Percentiles rank a stretch among this genome's conserved stretches.
Evolutionary conservation across 2,797 vertebrate species (phyloP).

Genomic region (Tenualosa ilisha): DNA sequence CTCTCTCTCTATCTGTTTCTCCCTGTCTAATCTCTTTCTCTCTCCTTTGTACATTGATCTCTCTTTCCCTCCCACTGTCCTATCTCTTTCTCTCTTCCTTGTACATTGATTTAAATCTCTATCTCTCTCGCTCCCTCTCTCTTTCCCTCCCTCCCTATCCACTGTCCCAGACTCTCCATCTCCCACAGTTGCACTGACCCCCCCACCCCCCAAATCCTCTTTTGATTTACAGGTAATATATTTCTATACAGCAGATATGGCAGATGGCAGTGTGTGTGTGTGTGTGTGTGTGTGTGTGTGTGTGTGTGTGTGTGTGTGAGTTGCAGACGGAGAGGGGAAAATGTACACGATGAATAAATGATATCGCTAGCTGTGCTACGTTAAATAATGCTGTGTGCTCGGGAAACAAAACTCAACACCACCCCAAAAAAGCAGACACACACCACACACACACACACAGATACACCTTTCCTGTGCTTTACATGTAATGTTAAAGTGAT

Average conservation of each 20-base stretch:
- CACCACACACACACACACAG: slow-evolving; percentile 28
- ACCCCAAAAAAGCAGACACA: background rate
- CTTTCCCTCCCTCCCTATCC: background rate
- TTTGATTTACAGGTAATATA: slow-evolving; percentile 34
- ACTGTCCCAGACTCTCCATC: background rate
- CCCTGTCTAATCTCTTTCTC: background rate
- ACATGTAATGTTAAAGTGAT: background rate
- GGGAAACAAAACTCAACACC: slow-evolving; percentile 10
- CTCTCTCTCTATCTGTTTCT: background rate
- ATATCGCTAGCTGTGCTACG: slow-evolving; percentile 47
- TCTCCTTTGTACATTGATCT: background rate
- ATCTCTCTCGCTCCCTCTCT: background rate
- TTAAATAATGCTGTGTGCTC: slow-evolving; percentile 56
- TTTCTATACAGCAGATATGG: slow-evolving; percentile 52
- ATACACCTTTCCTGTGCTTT: background rate
- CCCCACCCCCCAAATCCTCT: background rate
- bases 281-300: no score
- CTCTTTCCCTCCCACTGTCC: slow-evolving; percentile 27
- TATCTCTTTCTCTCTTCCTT: background rate
- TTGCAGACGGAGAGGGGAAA: slow-evolving; percentile 57
- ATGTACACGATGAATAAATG: slow-evolving; percentile 65
- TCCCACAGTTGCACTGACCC: background rate
- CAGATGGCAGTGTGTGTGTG: slow-evolving; percentile 59
- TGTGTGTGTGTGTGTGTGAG: slow-evolving; percentile 31
- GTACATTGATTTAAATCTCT: background rate